These are phyloP conservation scores for Desmodus rotundus DNA, from an alignment of 2,113 vertebrate species.

Conservation along the genomic window DNA sequence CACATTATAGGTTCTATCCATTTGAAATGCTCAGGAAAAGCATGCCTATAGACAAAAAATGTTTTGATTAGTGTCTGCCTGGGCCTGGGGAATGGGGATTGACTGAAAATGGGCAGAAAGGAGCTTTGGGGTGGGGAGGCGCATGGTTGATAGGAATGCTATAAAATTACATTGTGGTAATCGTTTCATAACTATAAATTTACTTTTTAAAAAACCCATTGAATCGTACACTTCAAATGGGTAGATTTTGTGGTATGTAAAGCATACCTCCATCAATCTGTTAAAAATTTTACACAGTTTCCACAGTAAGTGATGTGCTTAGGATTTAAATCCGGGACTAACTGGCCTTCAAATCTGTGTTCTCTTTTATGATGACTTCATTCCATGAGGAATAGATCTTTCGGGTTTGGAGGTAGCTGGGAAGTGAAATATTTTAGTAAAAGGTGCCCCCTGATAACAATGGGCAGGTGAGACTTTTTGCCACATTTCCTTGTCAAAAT, in stretches of 20 bases:
- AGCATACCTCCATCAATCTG: neutral
- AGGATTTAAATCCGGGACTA: neutral
- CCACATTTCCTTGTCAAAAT: neutral
- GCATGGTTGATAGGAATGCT: neutral
- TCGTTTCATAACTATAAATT: neutral
- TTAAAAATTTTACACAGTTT: neutral
- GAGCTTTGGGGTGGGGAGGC: neutral
- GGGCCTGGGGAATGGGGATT: neutral
- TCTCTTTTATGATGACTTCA: neutral
- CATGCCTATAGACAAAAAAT: neutral
- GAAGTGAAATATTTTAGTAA: constrained; percentile 26
- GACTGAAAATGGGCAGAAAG: neutral
- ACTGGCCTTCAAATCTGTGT: neutral
- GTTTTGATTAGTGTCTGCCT: neutral
- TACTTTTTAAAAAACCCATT: neutral
- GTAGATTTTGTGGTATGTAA: neutral
- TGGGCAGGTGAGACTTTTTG: neutral
- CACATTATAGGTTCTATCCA: neutral
- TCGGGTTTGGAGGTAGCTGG: neutral
- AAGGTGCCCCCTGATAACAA: neutral
- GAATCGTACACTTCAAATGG: neutral
- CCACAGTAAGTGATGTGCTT: neutral
- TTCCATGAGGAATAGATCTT: neutral
- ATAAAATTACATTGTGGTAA: neutral
- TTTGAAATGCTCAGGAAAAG: neutral